phyloP scores from a whole-genome alignment of 2,797 vertebrate species.

The Macrochelys suwanniensis region DNA sequence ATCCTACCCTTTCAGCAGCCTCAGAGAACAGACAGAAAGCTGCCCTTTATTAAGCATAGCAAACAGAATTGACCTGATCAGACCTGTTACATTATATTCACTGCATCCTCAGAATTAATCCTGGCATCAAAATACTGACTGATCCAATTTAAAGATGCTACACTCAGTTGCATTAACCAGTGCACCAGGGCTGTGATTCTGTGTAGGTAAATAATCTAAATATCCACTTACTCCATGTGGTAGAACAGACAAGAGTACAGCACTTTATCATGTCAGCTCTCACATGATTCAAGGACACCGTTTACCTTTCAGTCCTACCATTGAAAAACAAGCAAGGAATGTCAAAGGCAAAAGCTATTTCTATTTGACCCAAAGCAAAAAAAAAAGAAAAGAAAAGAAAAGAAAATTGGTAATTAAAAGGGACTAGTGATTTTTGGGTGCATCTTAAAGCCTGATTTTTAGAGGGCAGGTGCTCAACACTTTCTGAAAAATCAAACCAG shows the following conservation, averaged over 20 bases:
- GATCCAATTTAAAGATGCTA: neutral
- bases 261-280: neutral
- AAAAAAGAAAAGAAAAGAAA: too few relatives aligned
- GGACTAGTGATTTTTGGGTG: neutral
- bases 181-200: neutral
- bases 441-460: neutral
- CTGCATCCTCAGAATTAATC: neutral
- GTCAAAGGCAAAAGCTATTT: neutral
- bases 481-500: neutral
- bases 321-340: rapidly evolving
- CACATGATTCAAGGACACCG: neutral
- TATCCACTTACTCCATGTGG: neutral
- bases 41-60: neutral
- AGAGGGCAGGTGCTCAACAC: neutral
- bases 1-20: neutral
- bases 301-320: neutral
- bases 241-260: neutral
- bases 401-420: neutral
- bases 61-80: neutral
- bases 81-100: neutral
- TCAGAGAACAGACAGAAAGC: neutral
- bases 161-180: neutral
- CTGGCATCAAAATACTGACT: neutral
- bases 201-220: neutral
- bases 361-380: neutral